phyloP scores from a whole-genome alignment of 2,113 vertebrate species.

The Synodontis membranacea region DNA sequence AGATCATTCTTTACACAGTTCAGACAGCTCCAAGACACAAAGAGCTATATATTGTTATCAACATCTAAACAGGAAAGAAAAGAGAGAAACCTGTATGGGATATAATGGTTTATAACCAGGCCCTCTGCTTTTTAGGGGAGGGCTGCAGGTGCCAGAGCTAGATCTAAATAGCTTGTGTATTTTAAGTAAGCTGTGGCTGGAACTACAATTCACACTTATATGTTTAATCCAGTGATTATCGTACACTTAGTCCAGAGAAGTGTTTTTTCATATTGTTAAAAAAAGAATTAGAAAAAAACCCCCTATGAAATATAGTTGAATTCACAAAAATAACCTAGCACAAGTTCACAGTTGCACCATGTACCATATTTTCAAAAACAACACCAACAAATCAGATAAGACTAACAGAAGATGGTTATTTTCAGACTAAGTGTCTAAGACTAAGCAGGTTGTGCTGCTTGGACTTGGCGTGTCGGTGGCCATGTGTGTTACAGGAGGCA shows the following conservation, averaged over 20 bases:
- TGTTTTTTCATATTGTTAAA: not conserved
- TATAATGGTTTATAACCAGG: not conserved
- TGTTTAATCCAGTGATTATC: not conserved
- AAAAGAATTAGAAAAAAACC: not conserved
- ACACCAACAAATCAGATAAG: slow-evolving; percentile 12
- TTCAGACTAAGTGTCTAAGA: not conserved
- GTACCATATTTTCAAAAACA: not conserved
- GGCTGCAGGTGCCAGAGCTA: not conserved
- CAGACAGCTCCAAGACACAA: not conserved
- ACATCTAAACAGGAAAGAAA: not conserved
- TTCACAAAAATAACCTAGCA: not conserved
- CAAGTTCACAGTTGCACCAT: not conserved
- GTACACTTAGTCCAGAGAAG: not conserved
- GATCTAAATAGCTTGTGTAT: not conserved
- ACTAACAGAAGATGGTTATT: slow-evolving; percentile 30
- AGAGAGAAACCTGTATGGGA: not conserved
- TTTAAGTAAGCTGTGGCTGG: not conserved
- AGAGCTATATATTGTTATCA: not conserved
- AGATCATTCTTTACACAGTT: not conserved
- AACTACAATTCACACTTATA: not conserved
- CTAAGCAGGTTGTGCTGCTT: not conserved
- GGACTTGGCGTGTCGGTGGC: not conserved
- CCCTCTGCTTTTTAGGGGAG: not conserved
- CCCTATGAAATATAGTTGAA: not conserved
- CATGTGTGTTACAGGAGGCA: slow-evolving; percentile 20